Evolutionary conservation across 2,888 invertebrate genomes (phyloP).

Genomic region (Torymus tubicola): DNA sequence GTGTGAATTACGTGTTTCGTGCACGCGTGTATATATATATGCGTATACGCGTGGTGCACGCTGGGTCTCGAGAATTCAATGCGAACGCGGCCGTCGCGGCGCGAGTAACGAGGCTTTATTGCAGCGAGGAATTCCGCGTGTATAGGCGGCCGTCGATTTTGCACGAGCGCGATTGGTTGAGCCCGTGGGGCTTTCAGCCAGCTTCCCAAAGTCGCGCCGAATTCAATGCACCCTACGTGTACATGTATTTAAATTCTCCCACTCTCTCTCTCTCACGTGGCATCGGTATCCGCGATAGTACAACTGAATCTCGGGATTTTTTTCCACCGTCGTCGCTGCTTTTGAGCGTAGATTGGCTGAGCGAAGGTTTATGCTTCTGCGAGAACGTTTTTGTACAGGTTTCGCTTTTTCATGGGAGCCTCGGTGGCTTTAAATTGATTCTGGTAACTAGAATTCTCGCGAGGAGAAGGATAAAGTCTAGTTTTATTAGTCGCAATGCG

Average conservation of each 20-base stretch:
- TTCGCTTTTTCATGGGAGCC: too few relatives aligned
- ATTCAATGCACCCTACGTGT: conserved; percentile 23
- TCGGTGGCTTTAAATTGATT: too few relatives aligned
- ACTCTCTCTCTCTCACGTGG: neutral
- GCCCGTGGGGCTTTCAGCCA: conserved; percentile 29
- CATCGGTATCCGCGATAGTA: neutral
- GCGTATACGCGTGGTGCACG: neutral
- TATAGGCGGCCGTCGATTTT: conserved; percentile 32
- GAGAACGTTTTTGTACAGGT: too few relatives aligned
- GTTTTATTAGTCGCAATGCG: too few relatives aligned
- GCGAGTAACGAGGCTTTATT: conserved; percentile 50
- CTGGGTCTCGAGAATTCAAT: conserved; percentile 41
- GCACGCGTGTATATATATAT: too few relatives aligned
- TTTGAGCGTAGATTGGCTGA: too few relatives aligned
- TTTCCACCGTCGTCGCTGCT: neutral
- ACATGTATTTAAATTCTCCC: conserved; percentile 28
- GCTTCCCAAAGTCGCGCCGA: neutral
- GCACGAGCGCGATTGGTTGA: conserved; percentile 25
- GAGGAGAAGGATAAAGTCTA: too few relatives aligned
- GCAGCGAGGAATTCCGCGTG: conserved; percentile 27
- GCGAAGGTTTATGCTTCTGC: too few relatives aligned
- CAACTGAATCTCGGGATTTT: conserved; percentile 20
- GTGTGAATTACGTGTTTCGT: conserved; percentile 37
- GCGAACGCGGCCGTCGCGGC: neutral
- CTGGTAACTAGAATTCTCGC: too few relatives aligned